These are phyloP conservation scores for Megathymus violae DNA, from an alignment of 1,140 invertebrate species.

Conservation along the genomic window DNA sequence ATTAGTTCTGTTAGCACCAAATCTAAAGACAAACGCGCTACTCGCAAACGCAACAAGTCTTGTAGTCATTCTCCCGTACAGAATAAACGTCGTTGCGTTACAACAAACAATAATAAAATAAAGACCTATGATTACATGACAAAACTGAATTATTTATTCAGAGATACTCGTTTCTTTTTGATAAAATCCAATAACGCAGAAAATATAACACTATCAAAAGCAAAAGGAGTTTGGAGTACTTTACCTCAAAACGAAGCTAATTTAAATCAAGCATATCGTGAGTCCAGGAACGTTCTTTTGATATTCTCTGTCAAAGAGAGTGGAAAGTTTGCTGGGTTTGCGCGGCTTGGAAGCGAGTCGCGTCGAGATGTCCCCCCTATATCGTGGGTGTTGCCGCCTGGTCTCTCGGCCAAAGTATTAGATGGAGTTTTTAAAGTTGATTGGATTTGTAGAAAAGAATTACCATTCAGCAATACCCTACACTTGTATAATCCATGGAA, in stretches of 20 bases:
- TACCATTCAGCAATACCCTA: conserved; percentile 95
- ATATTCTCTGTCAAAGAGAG: conserved; percentile 99
- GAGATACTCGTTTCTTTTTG: conserved; percentile 97
- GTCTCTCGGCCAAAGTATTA: conserved; percentile 95
- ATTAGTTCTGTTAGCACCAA: conserved; percentile 88
- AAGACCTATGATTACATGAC: conserved; percentile 94
- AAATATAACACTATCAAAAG: conserved; percentile 97
- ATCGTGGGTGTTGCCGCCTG: conserved; percentile 98
- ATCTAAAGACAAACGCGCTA: conserved; percentile 82
- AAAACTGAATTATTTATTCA: conserved; percentile 96
- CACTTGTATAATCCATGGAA: conserved; percentile 99
- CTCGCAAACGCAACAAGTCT: conserved; percentile 81
- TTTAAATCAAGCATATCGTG: conserved; percentile 96
- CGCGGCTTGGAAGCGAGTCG: conserved; percentile 93
- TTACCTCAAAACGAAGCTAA: conserved; percentile 98
- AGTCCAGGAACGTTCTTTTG: conserved; percentile 96
- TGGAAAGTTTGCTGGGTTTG: conserved; percentile 97
- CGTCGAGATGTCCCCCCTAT: conserved; percentile 94
- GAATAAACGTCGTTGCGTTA: conserved; percentile 80
- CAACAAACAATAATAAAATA: conserved; percentile 69
- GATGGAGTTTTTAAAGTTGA: conserved; percentile 98
- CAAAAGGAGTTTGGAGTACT: conserved; percentile 98
- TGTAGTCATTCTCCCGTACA: conserved; percentile 82
- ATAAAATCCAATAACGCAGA: conserved; percentile 99
- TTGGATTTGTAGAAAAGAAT: conserved; percentile 97